A percentile compares a stretch with the other conserved stretches of the same genome.
phyloP scores from a whole-genome alignment of 2,888 invertebrate genomes.

The Ernsta delagoae region DNA sequence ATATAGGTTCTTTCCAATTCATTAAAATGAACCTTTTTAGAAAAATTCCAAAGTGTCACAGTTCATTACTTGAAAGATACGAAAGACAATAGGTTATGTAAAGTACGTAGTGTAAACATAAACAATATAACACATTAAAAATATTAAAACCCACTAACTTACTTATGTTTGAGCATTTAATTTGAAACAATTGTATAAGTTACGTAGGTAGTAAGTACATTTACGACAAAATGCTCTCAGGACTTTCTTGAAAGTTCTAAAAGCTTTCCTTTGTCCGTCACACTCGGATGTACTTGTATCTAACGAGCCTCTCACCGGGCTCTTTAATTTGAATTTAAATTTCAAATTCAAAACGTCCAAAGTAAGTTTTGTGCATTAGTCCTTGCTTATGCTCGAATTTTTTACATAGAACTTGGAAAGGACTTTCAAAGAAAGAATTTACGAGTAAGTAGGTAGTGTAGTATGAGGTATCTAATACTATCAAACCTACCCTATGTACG shows the following conservation, averaged over 20 bases:
- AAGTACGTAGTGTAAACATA: no score
- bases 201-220: slow-evolving; percentile 2
- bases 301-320: slow-evolving; percentile 24
- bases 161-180: background rate
- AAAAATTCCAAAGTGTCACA: no score
- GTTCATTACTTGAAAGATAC: no score
- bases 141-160: background rate
- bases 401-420: background rate
- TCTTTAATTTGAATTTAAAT: slow-evolving; percentile 25
- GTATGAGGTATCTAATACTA: no score
- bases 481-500: no score
- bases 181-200: background rate
- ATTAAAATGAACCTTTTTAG: no score
- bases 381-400: background rate
- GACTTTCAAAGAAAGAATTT: no score
- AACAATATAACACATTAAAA: no score
- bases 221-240: slow-evolving; percentile 24
- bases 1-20: no score
- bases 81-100: no score
- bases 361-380: background rate
- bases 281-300: slow-evolving; percentile 5
- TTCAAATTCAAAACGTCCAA: slow-evolving; percentile 10
- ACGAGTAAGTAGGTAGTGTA: no score
- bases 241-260: slow-evolving; percentile 30
- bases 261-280: slow-evolving; percentile 36